Percentiles rank a stretch among this genome's conserved stretches.
Conservation (phyloP, 2,888 invertebrate genomes). For the Palloptera scutellata region DNA sequence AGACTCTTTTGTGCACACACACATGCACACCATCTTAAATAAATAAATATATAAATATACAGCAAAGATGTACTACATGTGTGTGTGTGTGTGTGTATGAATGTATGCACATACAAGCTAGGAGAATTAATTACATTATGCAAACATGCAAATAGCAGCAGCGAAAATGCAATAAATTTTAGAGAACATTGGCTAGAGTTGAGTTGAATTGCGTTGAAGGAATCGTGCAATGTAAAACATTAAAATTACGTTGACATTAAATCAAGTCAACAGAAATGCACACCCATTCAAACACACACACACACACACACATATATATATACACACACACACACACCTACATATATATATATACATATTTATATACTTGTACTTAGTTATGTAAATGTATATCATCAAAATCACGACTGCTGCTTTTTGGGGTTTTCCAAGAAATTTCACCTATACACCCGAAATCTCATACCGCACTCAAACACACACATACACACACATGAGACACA, state of each 20-base stretch:
- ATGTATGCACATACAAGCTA: slow-evolving; percentile 16
- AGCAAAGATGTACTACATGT: slow-evolving; percentile 37
- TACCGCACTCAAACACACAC: background rate
- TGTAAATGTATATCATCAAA: background rate
- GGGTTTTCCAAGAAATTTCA: slow-evolving; percentile 23
- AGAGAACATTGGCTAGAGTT: slow-evolving; percentile 16
- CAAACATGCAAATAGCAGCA: slow-evolving; percentile 32
- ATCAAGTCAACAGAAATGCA: slow-evolving; percentile 25
- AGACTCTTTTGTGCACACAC: too few relatives aligned
- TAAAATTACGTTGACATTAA: slow-evolving; percentile 30
- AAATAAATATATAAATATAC: slow-evolving; percentile 6
- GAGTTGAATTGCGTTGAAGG: too few relatives aligned
- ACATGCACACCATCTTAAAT: too few relatives aligned
- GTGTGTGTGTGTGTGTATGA: background rate
- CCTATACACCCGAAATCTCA: slow-evolving; percentile 14
- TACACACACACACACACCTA: background rate
- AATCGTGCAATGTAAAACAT: slow-evolving; percentile 11
- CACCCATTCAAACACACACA: background rate
- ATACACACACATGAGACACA: background rate
- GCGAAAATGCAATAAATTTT: slow-evolving; percentile 36
- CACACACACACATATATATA: background rate
- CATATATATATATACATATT: background rate
- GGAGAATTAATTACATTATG: slow-evolving; percentile 36
- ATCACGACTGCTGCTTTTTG: slow-evolving; percentile 21
- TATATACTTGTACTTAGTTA: background rate